Evolutionary conservation across 2,888 invertebrate genomes (phyloP), one percentile per base, ranked within the genome.

Genomic region (Latrodectus elegans): DNA sequence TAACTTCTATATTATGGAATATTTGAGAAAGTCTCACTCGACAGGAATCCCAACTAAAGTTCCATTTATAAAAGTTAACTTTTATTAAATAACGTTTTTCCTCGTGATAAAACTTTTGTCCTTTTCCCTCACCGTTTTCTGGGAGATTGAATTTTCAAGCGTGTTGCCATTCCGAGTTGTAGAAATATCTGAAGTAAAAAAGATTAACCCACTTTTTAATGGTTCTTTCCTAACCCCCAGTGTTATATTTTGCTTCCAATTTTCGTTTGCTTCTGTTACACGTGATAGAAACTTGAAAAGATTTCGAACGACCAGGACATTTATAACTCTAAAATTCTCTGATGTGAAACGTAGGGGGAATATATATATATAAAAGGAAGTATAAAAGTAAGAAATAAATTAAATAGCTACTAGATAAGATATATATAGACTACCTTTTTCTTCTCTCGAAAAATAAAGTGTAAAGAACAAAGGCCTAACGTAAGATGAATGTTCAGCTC

Each of bases 191-290:
- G 75, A 67, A 74, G 55, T 82, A 82, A 82, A 82, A 38, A 82
- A 82, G 82, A 82, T 82, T 82, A 75, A 82, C 82, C 82, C 82
- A 82, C 74, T 82, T 82, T 82, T 82, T 82, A 82, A 82, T 82
- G 75, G 82, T 82, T 82, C 82, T 82, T 75, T 82, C 75, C 60
- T 75, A 75, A 53, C 82, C 82, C 74, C 75, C 68, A 82, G 82
- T 82, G 82, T 82, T 82, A 75, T 75, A 82, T 82, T 82, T 82
- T 82, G 75, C 82, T 75, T 82, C 82, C 82, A 82, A 82, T 82
- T 82, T 82, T 82, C 82, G 72, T 53, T n/a, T 60, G 53, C 79
- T 60, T 53, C 71, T 78, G 81, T 55, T 81, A 74, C 73, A 67
- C 75, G 75, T 82, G 82, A 82, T 82, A 82, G 82, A 82, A 75